Evolutionary conservation across 2,888 invertebrate genomes (phyloP).

Genomic region (Pammene aurita): DNA sequence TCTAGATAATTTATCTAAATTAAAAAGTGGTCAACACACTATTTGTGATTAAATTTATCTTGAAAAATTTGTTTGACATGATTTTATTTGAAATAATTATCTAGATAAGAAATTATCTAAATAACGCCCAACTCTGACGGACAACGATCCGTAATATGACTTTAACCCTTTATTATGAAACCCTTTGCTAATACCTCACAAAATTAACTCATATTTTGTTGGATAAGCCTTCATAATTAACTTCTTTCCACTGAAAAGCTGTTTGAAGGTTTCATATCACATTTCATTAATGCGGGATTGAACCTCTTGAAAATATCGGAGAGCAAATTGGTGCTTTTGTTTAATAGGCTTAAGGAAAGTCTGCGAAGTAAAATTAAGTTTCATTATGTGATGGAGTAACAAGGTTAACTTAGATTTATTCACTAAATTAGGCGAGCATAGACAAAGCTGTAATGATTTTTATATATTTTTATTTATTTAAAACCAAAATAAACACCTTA

Average conservation of each 20-base stretch:
- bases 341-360: slow-evolving; percentile 35
- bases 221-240: slow-evolving; percentile 28
- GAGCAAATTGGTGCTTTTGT: slow-evolving; percentile 35
- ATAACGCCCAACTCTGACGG: too few species aligned
- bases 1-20: too few species aligned
- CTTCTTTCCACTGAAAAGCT: slow-evolving; percentile 20
- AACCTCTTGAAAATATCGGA: slow-evolving; percentile 33
- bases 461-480: too few species aligned
- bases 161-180: neutral
- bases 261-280: slow-evolving; percentile 28
- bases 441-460: too few species aligned
- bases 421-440: neutral
- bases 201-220: slow-evolving; percentile 19
- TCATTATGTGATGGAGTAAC: slow-evolving; percentile 13
- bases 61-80: too few species aligned
- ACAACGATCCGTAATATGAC: too few species aligned
- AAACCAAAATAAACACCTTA: too few species aligned
- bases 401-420: neutral
- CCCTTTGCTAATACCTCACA: neutral
- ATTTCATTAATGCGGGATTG: slow-evolving; percentile 31
- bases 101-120: too few species aligned
- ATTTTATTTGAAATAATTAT: too few species aligned
- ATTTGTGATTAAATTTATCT: too few species aligned
- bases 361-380: slow-evolving; percentile 10
- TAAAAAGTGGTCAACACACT: too few species aligned